phyloP scores from a whole-genome alignment of 2,113 vertebrate species.

The Columba livia region DNA sequence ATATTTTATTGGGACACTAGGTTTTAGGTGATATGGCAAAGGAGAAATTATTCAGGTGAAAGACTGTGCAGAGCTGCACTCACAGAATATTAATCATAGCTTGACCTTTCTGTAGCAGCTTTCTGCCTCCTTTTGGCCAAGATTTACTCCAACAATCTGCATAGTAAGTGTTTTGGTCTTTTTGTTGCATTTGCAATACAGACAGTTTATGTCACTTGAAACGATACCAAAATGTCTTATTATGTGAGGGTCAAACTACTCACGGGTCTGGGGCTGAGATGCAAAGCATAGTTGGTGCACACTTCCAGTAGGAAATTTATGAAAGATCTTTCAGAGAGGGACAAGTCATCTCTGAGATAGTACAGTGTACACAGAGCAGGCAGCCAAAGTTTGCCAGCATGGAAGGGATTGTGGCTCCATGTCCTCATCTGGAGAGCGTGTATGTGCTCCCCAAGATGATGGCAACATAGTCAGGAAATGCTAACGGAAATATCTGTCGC shows the following conservation, averaged over 20 bases:
- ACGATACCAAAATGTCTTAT: fast-evolving
- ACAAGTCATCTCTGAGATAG: background rate
- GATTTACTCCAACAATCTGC: background rate
- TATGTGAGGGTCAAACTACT: background rate
- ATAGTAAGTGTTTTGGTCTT: background rate
- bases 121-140: background rate
- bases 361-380: background rate
- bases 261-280: background rate
- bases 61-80: background rate
- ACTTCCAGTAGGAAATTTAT: background rate
- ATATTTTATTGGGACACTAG: background rate
- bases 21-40: background rate
- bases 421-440: background rate
- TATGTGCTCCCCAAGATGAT: background rate
- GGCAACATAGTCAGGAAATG: background rate
- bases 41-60: background rate
- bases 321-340: background rate
- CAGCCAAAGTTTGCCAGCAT: background rate
- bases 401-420: background rate
- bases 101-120: background rate
- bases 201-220: background rate
- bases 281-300: background rate
- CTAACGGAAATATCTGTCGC: background rate
- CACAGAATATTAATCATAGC: background rate
- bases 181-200: background rate